phyloP scores from a whole-genome alignment of 2,888 invertebrate genomes.

The Eilema caniola region DNA sequence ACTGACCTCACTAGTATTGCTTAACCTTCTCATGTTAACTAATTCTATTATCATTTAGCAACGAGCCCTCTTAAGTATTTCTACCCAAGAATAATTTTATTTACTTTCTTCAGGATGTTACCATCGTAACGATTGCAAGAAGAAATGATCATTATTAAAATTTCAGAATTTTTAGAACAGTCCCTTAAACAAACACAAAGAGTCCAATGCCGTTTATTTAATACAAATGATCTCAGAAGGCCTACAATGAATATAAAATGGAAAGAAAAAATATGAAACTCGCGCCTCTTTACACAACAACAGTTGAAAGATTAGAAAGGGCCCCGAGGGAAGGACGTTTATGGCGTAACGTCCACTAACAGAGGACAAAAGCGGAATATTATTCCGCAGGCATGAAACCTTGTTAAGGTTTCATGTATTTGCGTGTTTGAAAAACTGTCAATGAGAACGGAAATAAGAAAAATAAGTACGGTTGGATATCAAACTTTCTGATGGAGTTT shows the following conservation, averaged over 20 bases:
- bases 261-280: not conserved
- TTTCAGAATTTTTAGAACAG: not conserved
- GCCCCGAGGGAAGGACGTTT: slow-evolving; percentile 1
- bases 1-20: too few relatives aligned
- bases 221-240: not conserved
- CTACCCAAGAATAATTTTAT: not conserved
- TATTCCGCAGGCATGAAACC: slow-evolving; percentile 1
- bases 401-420: not conserved
- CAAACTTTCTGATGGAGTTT: not conserved
- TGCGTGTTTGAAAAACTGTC: not conserved
- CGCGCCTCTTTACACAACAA: not conserved
- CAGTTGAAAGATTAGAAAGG: not conserved
- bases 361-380: not conserved
- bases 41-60: too few relatives aligned
- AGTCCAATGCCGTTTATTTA: not conserved
- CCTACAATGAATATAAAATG: not conserved
- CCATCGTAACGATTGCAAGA: not conserved
- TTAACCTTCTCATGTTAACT: too few relatives aligned
- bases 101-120: not conserved
- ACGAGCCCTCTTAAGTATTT: too few relatives aligned
- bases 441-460: not conserved
- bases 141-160: not conserved
- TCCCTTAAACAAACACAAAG: not conserved
- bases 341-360: slow-evolving; percentile 1
- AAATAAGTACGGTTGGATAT: not conserved